phyloP scores from a whole-genome alignment of 2,113 vertebrate species.

The Illadopsis cleaveri region DNA sequence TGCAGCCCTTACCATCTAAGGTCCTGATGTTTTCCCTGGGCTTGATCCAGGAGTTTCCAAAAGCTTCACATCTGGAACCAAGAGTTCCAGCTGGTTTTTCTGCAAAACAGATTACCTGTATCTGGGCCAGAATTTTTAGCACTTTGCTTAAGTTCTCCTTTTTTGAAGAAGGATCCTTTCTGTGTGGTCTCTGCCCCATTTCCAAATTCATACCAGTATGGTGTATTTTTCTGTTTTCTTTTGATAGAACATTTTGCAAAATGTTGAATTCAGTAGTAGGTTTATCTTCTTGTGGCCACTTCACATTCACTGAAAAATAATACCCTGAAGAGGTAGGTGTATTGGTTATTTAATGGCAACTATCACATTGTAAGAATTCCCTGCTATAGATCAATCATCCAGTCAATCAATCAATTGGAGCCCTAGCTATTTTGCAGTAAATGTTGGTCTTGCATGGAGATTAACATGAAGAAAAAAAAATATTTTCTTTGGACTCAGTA shows the following conservation, averaged over 20 bases:
- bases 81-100: neutral
- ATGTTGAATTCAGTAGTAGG: neutral
- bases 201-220: neutral
- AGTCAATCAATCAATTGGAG: neutral
- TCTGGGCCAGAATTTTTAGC: neutral
- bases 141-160: neutral
- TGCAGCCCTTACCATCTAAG: neutral
- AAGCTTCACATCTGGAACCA: neutral
- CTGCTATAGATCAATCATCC: neutral
- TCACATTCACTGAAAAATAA: neutral
- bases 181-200: neutral
- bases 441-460: neutral
- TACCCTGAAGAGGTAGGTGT: neutral
- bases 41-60: neutral
- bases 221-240: neutral
- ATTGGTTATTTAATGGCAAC: neutral
- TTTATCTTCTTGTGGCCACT: neutral
- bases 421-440: neutral
- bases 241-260: neutral
- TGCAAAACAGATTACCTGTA: neutral
- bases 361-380: neutral
- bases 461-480: neutral
- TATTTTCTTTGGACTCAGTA: neutral
- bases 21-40: neutral
- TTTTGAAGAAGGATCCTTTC: neutral